Evolutionary conservation across 2,888 invertebrate species (phyloP).

Genomic region (Mythimna ferrago): DNA sequence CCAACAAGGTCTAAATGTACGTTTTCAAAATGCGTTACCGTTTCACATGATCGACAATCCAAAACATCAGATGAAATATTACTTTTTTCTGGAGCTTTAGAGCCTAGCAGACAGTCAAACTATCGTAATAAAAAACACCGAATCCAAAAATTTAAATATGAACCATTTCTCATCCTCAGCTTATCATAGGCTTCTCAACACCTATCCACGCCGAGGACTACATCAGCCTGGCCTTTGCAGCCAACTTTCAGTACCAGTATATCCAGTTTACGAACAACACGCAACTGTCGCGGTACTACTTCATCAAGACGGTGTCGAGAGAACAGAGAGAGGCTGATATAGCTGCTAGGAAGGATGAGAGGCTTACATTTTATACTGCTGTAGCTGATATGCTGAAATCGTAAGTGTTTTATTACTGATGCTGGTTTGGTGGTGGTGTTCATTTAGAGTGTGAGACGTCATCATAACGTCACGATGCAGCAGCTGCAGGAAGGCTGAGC

Average conservation of each 20-base stretch:
- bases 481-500: no score
- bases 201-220: slow-evolving; percentile 90
- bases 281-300: slow-evolving; percentile 87
- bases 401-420: slow-evolving; percentile 68
- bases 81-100: not conserved
- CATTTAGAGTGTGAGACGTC: not conserved
- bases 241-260: slow-evolving; percentile 93
- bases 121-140: not conserved
- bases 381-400: slow-evolving; percentile 77
- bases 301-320: slow-evolving; percentile 81
- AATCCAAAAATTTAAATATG: no score
- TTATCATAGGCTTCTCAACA: slow-evolving; percentile 90
- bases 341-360: slow-evolving; percentile 76
- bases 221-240: slow-evolving; percentile 89
- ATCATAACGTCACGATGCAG: no score
- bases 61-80: no score
- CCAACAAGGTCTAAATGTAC: not conserved
- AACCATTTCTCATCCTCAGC: slow-evolving; percentile 76
- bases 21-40: not conserved
- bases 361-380: slow-evolving; percentile 81
- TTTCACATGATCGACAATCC: no score
- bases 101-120: not conserved
- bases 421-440: not conserved
- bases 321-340: slow-evolving; percentile 81
- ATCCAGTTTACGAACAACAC: slow-evolving; percentile 88